Evolutionary conservation across 2,797 vertebrate genomes (phyloP).

Genomic region (Odontamblyopus rebecca): DNA sequence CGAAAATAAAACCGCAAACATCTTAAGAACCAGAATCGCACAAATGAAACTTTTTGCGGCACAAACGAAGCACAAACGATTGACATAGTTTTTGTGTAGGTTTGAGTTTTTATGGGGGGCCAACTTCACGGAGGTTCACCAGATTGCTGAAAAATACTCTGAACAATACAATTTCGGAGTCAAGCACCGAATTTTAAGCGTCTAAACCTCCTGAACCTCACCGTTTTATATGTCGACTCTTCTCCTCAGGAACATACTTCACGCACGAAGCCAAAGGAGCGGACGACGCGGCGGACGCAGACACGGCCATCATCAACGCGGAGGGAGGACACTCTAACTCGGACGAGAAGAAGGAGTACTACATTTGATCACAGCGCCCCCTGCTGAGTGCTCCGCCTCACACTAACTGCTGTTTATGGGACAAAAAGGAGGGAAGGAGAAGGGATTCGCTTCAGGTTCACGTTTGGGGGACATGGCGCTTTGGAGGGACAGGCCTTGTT

Average conservation of each 20-base stretch:
- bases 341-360: slow-evolving; percentile 99
- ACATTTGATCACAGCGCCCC: slow-evolving; percentile 87
- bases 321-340: slow-evolving; percentile 99
- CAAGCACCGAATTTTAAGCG: neutral
- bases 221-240: neutral
- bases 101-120: too few species aligned
- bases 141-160: too few species aligned
- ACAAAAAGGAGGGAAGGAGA: slow-evolving; percentile 14
- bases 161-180: too few species aligned
- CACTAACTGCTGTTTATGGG: slow-evolving; percentile 56
- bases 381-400: slow-evolving; percentile 73
- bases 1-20: too few species aligned
- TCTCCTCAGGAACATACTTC: slow-evolving; percentile 92
- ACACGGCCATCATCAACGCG: slow-evolving; percentile 98
- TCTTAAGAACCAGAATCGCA: too few species aligned
- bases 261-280: slow-evolving; percentile 99
- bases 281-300: slow-evolving; percentile 95
- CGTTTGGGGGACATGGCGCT: slow-evolving; percentile 27
- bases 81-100: too few species aligned
- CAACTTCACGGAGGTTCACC: too few species aligned
- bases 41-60: too few species aligned
- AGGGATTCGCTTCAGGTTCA: slow-evolving; percentile 37
- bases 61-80: too few species aligned
- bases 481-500: slow-evolving; percentile 68
- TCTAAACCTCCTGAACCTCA: neutral